These are phyloP conservation scores for Crocallis elinguaria DNA, from an alignment of 2,888 invertebrate genomes.

Conservation along the genomic window DNA sequence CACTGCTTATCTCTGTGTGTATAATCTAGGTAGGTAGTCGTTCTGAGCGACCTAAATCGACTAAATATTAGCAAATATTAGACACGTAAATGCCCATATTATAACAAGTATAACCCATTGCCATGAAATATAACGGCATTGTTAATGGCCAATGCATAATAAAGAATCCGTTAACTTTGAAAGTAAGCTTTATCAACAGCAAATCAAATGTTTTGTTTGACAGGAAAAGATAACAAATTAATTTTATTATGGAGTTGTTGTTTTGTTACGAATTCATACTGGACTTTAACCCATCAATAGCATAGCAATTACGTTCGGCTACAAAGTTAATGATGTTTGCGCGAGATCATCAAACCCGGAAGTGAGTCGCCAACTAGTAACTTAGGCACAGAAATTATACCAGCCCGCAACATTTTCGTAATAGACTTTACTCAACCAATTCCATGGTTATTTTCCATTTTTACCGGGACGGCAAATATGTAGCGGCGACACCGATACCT, in stretches of 20 bases:
- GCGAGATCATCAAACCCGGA: conserved; percentile 27
- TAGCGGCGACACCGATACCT: conserved; percentile 38
- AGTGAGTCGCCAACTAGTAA: conserved; percentile 4
- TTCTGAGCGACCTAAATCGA: conserved; percentile 7
- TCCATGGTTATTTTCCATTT: conserved; percentile 57
- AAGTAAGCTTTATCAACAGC: conserved; percentile 7
- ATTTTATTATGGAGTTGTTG: neutral
- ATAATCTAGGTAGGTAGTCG: neutral
- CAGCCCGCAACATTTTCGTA: conserved; percentile 45
- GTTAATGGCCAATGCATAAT: conserved; percentile 10
- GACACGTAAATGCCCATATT: neutral
- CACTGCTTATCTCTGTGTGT: conserved; percentile 20
- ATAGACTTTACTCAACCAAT: conserved; percentile 51
- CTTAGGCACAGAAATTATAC: conserved; percentile 35
- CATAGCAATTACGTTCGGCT: conserved; percentile 2
- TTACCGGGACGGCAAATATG: conserved; percentile 25
- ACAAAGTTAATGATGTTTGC: conserved; percentile 9
- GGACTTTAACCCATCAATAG: conserved; percentile 12
- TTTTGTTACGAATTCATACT: neutral
- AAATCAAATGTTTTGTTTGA: conserved; percentile 15
- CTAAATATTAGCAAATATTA: neutral
- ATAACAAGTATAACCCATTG: neutral
- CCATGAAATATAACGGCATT: conserved; percentile 23
- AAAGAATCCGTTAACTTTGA: conserved; percentile 16
- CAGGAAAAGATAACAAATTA: conserved; percentile 1